Percentiles rank a stretch among this genome's conserved stretches.
phyloP scores from a whole-genome alignment of 1,140 invertebrate species.

The Drosophila kanapiae region DNA sequence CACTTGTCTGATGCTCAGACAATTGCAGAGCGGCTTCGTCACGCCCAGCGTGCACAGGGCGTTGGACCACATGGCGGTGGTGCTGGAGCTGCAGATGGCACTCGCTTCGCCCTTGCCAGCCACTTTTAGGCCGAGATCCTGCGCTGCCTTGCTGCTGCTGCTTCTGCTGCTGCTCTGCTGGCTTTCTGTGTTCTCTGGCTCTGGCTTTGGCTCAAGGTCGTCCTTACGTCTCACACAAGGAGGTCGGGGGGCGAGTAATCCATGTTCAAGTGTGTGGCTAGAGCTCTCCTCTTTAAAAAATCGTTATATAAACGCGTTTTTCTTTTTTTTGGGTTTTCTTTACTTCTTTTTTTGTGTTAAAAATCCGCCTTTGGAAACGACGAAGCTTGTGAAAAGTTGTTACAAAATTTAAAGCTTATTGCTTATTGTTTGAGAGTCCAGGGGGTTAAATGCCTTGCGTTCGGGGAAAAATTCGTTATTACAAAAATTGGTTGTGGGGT shows the following conservation, averaged over 20 bases:
- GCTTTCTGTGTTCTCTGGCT: conserved; percentile 17
- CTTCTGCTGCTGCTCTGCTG: conserved; percentile 11
- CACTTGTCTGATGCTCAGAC: conserved; percentile 85
- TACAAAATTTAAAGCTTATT: conserved; percentile 58
- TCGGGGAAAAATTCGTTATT: conserved; percentile 62
- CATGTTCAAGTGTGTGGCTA: conserved; percentile 19
- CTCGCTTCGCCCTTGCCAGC: conserved; percentile 76
- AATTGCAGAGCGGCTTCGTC: conserved; percentile 85
- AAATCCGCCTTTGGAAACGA: conserved; percentile 26
- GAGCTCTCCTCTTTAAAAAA: conserved; percentile 32
- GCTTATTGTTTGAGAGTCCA: conserved; percentile 47
- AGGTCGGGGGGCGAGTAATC: conserved; percentile 23
- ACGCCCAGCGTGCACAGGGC: conserved; percentile 85
- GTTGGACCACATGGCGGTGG: conserved; percentile 84
- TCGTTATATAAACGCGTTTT: conserved; percentile 55
- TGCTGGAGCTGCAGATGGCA: conserved; percentile 63
- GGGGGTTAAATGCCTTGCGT: conserved; percentile 59
- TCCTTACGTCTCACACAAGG: conserved; percentile 21
- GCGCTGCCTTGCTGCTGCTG: conserved; percentile 13
- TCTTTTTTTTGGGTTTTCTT: not conserved
- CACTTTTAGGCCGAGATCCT: conserved; percentile 67
- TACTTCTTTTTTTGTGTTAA: not conserved
- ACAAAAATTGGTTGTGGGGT: conserved; percentile 33
- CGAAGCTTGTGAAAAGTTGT: conserved; percentile 38
- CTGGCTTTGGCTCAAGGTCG: conserved; percentile 38